Conservation (phyloP, 2,113 vertebrate genomes). For the Syngnathus floridae region DNA sequence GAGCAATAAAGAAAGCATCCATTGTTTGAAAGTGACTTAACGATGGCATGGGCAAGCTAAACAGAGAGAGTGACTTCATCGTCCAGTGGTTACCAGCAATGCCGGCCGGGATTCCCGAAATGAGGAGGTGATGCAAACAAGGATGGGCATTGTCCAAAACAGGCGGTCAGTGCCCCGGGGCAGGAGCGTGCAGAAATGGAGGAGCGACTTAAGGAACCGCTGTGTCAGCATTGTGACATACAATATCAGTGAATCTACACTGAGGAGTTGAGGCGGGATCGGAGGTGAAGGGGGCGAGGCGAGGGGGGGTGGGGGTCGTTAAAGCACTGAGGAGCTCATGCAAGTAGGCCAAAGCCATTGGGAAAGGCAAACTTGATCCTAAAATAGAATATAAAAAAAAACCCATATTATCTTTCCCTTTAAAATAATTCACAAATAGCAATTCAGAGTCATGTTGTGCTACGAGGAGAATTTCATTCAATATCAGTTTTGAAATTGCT, state of each 20-base stretch:
- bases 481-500: slow-evolving; percentile 41
- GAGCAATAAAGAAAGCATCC: slow-evolving; percentile 47
- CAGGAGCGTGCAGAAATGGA: slow-evolving; percentile 43
- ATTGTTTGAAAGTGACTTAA: slow-evolving; percentile 53
- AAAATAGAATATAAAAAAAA: neutral
- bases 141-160: slow-evolving; percentile 69
- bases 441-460: slow-evolving; percentile 25
- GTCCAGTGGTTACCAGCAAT: slow-evolving; percentile 65
- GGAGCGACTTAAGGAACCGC: slow-evolving; percentile 53
- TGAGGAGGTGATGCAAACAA: slow-evolving; percentile 63
- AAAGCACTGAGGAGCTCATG: slow-evolving; percentile 5
- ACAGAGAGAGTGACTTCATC: slow-evolving; percentile 65
- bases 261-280: slow-evolving; percentile 36
- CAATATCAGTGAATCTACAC: slow-evolving; percentile 47
- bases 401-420: neutral
- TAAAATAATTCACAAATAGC: neutral
- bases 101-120: slow-evolving; percentile 67
- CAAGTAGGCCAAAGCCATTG: slow-evolving; percentile 44
- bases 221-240: slow-evolving; percentile 64
- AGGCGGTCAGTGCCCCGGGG: slow-evolving; percentile 44
- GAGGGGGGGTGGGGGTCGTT: neutral
- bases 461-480: slow-evolving; percentile 49
- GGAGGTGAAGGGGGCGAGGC: slow-evolving; percentile 14
- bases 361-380: slow-evolving; percentile 4
- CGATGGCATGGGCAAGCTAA: slow-evolving; percentile 45